phyloP scores from a whole-genome alignment of 2,888 invertebrate genomes.

The Embidobia sp. region DNA sequence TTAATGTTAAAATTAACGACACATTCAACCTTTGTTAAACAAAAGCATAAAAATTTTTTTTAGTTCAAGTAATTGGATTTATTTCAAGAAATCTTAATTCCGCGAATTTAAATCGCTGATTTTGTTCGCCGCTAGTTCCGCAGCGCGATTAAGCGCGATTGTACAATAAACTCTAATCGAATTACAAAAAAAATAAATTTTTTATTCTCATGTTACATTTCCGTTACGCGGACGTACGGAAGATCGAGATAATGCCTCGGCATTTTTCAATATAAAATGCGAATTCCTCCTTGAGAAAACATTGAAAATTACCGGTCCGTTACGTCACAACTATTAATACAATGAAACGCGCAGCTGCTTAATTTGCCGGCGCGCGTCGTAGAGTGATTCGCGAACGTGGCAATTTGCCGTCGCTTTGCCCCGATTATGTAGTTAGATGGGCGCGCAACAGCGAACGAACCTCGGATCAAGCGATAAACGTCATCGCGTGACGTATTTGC shows the following conservation, averaged over 20 bases:
- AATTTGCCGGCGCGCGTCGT: slow-evolving; percentile 54
- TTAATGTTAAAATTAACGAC: no score
- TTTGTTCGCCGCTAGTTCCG: no score
- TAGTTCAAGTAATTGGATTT: no score
- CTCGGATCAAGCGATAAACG: slow-evolving; percentile 21
- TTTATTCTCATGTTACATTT: slow-evolving; percentile 29
- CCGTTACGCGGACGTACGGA: slow-evolving; percentile 23
- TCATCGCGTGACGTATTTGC: slow-evolving; percentile 42
- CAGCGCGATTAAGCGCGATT: slow-evolving; percentile 17
- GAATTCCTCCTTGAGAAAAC: slow-evolving; percentile 57
- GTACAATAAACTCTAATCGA: slow-evolving; percentile 38
- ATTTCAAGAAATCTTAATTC: no score
- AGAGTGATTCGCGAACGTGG: slow-evolving; percentile 32
- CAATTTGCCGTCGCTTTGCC: slow-evolving; percentile 62
- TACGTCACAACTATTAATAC: slow-evolving; percentile 54
- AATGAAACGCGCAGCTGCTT: slow-evolving; percentile 66
- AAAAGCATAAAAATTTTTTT: no score
- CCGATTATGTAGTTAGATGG: slow-evolving; percentile 33
- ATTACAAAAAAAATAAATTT: slow-evolving; percentile 36
- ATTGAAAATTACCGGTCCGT: slow-evolving; percentile 51
- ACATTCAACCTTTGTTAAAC: no score
- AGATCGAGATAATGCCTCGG: slow-evolving; percentile 36
- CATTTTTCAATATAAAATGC: slow-evolving; percentile 51
- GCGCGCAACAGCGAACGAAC: slow-evolving; percentile 6
- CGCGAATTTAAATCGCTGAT: no score